Evolutionary conservation across 2,113 vertebrate species (phyloP).

Genomic region (Gavia stellata): DNA sequence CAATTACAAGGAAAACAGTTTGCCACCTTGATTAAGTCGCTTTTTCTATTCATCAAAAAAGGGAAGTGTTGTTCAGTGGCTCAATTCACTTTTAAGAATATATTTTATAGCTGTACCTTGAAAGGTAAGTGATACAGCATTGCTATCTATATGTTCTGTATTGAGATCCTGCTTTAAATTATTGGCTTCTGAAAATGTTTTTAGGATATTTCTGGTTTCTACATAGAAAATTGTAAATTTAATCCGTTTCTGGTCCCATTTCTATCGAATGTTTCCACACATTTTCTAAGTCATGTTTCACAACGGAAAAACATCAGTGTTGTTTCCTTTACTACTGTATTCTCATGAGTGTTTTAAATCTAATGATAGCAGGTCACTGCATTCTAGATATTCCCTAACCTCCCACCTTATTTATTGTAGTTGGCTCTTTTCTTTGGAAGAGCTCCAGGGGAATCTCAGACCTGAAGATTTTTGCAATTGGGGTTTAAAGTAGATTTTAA

Average conservation of each 20-base stretch:
- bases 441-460: constrained; percentile 30
- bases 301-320: not conserved
- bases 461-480: constrained; percentile 16
- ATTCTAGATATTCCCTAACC: constrained; percentile 26
- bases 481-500: not conserved
- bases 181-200: not conserved
- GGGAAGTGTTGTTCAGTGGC: not conserved
- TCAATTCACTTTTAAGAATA: not conserved
- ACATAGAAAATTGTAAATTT: not conserved
- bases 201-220: not conserved
- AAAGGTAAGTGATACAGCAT: not conserved
- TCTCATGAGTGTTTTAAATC: constrained; percentile 33
- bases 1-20: not conserved
- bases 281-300: constrained; percentile 17
- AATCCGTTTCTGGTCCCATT: not conserved
- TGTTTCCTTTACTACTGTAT: constrained; percentile 11
- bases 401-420: constrained; percentile 42
- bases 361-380: constrained; percentile 11
- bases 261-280: constrained; percentile 8
- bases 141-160: not conserved
- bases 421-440: constrained; percentile 39
- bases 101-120: not conserved
- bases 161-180: not conserved
- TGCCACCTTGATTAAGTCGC: not conserved
- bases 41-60: not conserved